A percentile compares a stretch with the other conserved stretches of the same genome.
Conservation (phyloP, 2,113 vertebrate species). For the Elgaria multicarinata region DNA sequence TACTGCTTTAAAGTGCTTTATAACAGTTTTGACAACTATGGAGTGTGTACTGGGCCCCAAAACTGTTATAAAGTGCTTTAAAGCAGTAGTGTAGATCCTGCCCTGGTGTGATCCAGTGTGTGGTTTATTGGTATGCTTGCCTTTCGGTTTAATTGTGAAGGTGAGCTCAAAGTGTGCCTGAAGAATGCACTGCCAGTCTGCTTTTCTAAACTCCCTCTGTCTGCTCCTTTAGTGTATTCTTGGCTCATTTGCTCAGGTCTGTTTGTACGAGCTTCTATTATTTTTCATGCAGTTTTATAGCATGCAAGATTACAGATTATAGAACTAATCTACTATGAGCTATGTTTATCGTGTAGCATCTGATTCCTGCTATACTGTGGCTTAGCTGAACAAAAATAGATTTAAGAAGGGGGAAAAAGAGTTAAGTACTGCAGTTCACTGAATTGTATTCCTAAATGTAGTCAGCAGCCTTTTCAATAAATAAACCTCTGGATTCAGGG, state of each 20-base stretch:
- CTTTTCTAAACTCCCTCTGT: neutral
- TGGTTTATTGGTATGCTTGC: neutral
- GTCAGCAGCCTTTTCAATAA: no score
- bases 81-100: no score
- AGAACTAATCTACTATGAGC: neutral
- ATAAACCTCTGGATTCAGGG: no score
- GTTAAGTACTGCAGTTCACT: neutral
- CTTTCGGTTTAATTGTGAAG: neutral
- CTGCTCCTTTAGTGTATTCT: neutral
- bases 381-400: neutral
- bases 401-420: no score
- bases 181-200: neutral
- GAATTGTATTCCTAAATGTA: neutral
- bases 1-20: no score
- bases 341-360: neutral
- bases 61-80: no score
- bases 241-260: neutral
- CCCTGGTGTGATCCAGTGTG: neutral
- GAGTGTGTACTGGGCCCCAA: no score
- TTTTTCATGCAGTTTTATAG: neutral
- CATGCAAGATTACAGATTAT: neutral
- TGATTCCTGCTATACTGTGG: neutral
- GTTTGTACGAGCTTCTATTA: neutral
- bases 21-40: no score
- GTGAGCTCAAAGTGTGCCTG: neutral